Percentiles rank a stretch among this genome's conserved stretches.
These are phyloP conservation scores for Pseudeuparius sepicola DNA, from an alignment of 2,888 invertebrate genomes.

Conservation along the genomic window DNA sequence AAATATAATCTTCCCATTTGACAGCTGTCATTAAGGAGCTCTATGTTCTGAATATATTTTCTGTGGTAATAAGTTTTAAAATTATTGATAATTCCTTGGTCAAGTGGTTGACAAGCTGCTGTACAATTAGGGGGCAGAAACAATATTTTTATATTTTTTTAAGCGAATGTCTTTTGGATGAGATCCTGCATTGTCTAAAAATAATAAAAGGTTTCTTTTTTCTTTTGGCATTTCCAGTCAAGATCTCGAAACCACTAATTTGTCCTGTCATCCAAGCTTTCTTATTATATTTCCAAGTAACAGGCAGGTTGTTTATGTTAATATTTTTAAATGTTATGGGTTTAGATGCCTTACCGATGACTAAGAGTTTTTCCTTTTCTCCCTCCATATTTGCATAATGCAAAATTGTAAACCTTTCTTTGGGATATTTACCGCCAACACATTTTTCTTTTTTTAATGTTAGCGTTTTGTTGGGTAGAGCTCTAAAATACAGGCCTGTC, in stretches of 20 bases:
- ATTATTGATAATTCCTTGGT: slow-evolving; percentile 6
- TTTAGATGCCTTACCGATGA: slow-evolving; percentile 8
- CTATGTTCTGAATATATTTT: too few species aligned
- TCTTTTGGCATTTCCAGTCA: slow-evolving; percentile 1
- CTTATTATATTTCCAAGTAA: slow-evolving; percentile 8
- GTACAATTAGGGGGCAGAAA: slow-evolving; percentile 3
- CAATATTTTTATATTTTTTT: slow-evolving; percentile 9
- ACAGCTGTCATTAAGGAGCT: too few species aligned
- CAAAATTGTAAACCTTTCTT: slow-evolving; percentile 7
- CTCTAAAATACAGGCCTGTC: slow-evolving; percentile 8
- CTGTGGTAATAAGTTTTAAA: too few species aligned
- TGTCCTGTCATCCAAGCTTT: slow-evolving; percentile 12
- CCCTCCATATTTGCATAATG: slow-evolving; percentile 9
- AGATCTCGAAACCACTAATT: too few species aligned
- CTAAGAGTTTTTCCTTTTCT: slow-evolving; percentile 7
- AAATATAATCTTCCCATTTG: too few species aligned
- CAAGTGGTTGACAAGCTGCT: slow-evolving; percentile 1
- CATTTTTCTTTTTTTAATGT: slow-evolving; percentile 8
- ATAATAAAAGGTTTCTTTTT: slow-evolving; percentile 7
- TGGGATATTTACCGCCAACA: slow-evolving; percentile 3
- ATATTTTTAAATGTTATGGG: slow-evolving; percentile 10
- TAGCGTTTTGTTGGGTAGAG: slow-evolving; percentile 8
- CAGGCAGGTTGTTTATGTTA: slow-evolving; percentile 9
- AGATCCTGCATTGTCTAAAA: slow-evolving; percentile 8
- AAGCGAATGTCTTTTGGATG: slow-evolving; percentile 1